Conservation (phyloP, 2,113 vertebrate genomes). For the Salvator merianae region DNA sequence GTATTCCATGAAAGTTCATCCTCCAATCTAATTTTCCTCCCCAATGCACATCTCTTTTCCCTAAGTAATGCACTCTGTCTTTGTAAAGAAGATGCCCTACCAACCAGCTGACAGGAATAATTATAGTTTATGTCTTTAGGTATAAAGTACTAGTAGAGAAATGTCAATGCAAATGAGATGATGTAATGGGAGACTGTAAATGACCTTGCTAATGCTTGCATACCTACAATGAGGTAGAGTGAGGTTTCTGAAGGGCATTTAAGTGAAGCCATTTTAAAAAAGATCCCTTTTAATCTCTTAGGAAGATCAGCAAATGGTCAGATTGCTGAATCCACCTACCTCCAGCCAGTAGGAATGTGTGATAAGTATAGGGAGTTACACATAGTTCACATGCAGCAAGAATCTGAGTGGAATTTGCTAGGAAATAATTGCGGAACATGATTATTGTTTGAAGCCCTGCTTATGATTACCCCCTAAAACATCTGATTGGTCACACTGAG, state of each 20-base stretch:
- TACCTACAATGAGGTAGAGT: not conserved
- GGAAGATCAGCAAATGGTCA: not conserved
- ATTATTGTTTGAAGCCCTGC: not conserved
- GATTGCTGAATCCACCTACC: not conserved
- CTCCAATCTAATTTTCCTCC: conserved; percentile 27
- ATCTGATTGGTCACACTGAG: not conserved
- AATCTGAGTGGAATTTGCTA: not conserved
- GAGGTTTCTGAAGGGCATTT: not conserved
- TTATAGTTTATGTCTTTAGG: conserved; percentile 42
- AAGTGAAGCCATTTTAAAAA: not conserved
- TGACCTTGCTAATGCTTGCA: conserved; percentile 21
- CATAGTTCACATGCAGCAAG: not conserved
- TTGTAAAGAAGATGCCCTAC: not conserved
- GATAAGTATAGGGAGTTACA: not conserved
- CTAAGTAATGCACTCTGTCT: conserved; percentile 28
- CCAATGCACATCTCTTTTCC: not conserved
- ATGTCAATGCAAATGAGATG: conserved; percentile 35
- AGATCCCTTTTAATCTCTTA: not conserved
- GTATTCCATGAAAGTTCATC: conserved; percentile 24
- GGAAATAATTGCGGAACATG: not conserved
- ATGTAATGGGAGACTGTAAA: conserved; percentile 8
- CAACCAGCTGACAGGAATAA: not conserved
- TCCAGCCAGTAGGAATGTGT: not conserved
- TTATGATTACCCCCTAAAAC: not conserved
- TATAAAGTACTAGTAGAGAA: conserved; percentile 26